Base-by-base conservation (phyloP, 2,797 vertebrate genomes). In the Cirrhinus mrigala region DNA sequence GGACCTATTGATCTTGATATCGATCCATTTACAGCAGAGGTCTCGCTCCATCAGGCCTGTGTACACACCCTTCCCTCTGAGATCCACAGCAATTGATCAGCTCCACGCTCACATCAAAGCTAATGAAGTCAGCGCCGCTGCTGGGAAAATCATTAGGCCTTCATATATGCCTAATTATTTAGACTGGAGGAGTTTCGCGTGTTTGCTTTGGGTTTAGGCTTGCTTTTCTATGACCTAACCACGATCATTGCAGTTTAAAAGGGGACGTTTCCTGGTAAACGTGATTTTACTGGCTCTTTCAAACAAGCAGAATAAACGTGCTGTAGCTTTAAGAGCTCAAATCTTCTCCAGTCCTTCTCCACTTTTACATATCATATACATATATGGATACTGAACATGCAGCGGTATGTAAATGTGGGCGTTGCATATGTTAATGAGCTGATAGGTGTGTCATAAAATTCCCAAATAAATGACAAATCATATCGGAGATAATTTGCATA, bases 1-100 rank as follows among this genome's bases (percentile, higher is more conserved):
- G 29, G 76, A 85, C 64, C 15, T 85, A 89, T 89, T 81, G 87
- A 89, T 88, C 54, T 29, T 52, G 11, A 77, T 64, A 87, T 90
- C 27, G 76, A 85, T 77, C 83, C 76, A 87, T 87, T 85, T 88
- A 83, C 85, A 85, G 79, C 82, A 62, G 74, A 16, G 44, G 10
- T 62, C 37, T 29, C 74, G 58, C 69, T 80, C 60, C 76, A 29
- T 80, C 85, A 84, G 73, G 6, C 0, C 85, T 74, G 86, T 82
- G 56, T 68, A 86, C 83, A 77, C 85, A 87, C 37, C 46, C 77
- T 82, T 69, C 73, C 56, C 29, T 78, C 60, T 16, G 58, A 73
- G 81, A 71, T 48, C 84, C 68, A 86, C 24, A 66, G 40, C 48
- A 12, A 85, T 33, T 70, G 78, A 73, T 82, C 58, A 82, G 74